phyloP scores from a whole-genome alignment of 2,888 invertebrate genomes.

The Gastracanthus pulcherrimus region DNA sequence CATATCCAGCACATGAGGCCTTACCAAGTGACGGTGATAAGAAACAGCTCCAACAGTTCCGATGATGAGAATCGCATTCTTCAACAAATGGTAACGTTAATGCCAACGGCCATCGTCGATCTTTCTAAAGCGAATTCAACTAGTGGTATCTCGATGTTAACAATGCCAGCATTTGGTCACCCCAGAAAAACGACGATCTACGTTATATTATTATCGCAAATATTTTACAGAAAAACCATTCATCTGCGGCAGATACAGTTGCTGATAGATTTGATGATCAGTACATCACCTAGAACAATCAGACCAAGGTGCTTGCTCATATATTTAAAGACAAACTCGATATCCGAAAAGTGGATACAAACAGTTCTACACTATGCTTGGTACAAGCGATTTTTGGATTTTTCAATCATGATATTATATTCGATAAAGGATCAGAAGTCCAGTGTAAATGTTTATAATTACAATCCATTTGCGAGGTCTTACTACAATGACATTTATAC shows the following conservation, averaged over 20 bases:
- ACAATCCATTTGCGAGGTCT: not conserved
- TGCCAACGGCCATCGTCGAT: not conserved
- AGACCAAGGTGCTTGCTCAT: not conserved
- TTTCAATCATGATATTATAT: slow-evolving; percentile 2
- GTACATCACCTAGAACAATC: slow-evolving; percentile 5
- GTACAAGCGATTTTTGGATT: slow-evolving; percentile 21
- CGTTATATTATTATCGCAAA: not conserved
- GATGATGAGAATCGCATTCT: not conserved
- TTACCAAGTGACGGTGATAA: not conserved
- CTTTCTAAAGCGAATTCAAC: not conserved
- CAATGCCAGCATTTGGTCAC: not conserved
- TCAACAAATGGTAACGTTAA: not conserved
- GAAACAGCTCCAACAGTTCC: not conserved
- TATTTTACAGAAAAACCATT: not conserved
- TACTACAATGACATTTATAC: not conserved
- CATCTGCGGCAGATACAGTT: not conserved
- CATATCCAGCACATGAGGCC: not conserved
- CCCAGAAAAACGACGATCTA: not conserved
- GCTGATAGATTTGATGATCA: slow-evolving; percentile 3
- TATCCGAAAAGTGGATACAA: not conserved
- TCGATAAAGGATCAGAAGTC: not conserved
- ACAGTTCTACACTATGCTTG: not conserved
- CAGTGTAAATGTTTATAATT: not conserved
- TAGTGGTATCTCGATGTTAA: not conserved
- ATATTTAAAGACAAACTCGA: not conserved